Evolutionary conservation across 2,797 vertebrate genomes (phyloP).

Genomic region (Corythornis leucogaster): DNA sequence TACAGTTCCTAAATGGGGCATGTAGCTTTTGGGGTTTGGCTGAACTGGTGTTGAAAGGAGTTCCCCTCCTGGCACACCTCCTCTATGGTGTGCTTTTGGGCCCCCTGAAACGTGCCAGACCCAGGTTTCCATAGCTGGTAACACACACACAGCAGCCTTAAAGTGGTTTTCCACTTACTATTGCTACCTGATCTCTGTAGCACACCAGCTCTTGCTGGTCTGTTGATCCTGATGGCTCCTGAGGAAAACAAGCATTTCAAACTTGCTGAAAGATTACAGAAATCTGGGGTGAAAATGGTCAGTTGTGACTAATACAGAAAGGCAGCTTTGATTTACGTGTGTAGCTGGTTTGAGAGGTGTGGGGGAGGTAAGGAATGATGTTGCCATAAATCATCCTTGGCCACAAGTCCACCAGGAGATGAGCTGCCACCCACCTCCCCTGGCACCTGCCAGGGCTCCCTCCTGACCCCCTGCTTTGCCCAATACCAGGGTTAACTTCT

Average conservation of each 20-base stretch:
- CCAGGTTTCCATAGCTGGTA: background rate
- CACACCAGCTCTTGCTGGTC: background rate
- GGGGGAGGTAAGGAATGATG: background rate
- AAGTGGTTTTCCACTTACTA: background rate
- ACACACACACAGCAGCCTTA: background rate
- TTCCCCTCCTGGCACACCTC: background rate
- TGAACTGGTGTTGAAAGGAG: background rate
- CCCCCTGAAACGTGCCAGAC: background rate
- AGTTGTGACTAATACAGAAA: background rate
- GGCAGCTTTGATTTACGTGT: background rate
- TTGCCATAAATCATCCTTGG: background rate
- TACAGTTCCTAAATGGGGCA: background rate
- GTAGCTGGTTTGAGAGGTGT: background rate
- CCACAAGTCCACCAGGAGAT: background rate
- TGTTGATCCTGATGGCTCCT: slow-evolving; percentile 4
- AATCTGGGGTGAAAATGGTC: background rate
- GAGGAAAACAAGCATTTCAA: slow-evolving; percentile 9
- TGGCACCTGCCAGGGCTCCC: accelerated
- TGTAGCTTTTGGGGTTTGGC: background rate
- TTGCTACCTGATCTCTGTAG: background rate
- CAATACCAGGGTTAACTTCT: background rate
- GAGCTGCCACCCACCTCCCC: background rate
- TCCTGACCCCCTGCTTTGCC: background rate
- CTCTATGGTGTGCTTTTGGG: background rate
- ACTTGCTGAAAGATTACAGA: background rate